Conservation (phyloP, 2,888 invertebrate species). For the Stenodema calcarata region DNA sequence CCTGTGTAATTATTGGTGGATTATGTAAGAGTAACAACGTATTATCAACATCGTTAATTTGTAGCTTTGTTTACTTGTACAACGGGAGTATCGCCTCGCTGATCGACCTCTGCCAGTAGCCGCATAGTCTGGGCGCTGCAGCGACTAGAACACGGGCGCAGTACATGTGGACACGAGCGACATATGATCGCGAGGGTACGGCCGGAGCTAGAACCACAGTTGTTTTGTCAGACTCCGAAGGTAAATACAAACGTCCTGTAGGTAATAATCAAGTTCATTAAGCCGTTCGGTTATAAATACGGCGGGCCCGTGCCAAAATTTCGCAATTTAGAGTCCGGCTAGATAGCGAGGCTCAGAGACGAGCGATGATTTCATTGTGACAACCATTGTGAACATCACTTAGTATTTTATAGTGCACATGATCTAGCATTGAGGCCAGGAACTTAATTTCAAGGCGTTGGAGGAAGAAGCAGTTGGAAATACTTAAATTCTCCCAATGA, state of each 20-base stretch:
- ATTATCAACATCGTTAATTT: neutral
- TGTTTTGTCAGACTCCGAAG: neutral
- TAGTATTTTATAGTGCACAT: neutral
- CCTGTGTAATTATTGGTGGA: too few species aligned
- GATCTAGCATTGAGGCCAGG: too few species aligned
- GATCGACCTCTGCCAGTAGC: conserved; percentile 10
- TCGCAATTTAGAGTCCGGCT: neutral
- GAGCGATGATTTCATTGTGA: neutral
- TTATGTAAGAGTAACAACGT: too few species aligned
- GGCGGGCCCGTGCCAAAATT: conserved; percentile 9
- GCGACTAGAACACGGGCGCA: neutral
- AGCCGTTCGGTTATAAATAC: conserved; percentile 18
- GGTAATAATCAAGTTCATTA: neutral
- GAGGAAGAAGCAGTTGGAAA: too few species aligned
- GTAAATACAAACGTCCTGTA: neutral
- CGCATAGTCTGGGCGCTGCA: neutral
- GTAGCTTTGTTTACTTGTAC: neutral
- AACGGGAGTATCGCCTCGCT: conserved; percentile 27
- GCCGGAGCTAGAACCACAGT: neutral
- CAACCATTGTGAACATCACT: neutral
- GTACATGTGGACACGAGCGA: neutral
- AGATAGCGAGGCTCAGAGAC: neutral
- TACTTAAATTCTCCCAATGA: too few species aligned
- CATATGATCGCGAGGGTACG: neutral
- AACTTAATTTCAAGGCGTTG: too few species aligned